A percentile compares a stretch with the other conserved stretches of the same genome.
phyloP scores from a whole-genome alignment of 1,140 invertebrate species.

The Neoseiulus cucumeris region DNA sequence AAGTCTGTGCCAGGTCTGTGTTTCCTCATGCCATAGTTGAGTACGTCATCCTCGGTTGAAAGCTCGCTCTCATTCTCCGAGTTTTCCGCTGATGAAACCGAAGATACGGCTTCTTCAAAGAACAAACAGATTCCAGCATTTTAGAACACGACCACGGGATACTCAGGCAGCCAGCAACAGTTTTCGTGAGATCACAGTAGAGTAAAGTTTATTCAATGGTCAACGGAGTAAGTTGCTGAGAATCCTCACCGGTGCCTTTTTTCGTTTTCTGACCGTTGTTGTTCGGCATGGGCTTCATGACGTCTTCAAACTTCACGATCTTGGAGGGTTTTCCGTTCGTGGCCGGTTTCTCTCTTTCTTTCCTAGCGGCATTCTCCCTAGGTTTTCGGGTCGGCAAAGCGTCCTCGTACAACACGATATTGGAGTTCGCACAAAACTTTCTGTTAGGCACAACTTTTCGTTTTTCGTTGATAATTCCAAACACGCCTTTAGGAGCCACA shows the following conservation, averaged over 20 bases:
- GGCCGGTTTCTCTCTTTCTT: not conserved
- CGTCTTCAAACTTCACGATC: slow-evolving; percentile 2
- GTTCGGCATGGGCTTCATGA: slow-evolving; percentile 1
- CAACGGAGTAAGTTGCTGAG: too few relatives aligned
- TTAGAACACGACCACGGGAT: too few relatives aligned
- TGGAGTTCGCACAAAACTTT: not conserved
- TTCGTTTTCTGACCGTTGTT: not conserved
- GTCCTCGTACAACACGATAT: not conserved
- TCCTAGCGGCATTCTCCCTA: not conserved
- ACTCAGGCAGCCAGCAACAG: too few relatives aligned
- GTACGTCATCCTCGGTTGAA: not conserved
- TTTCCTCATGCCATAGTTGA: not conserved
- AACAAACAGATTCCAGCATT: too few relatives aligned
- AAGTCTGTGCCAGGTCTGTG: not conserved
- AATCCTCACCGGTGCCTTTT: not conserved
- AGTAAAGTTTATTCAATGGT: too few relatives aligned
- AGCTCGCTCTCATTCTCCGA: not conserved
- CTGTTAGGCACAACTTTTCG: not conserved
- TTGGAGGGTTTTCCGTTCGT: not conserved
- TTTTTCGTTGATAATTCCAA: not conserved
- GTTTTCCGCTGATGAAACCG: not conserved
- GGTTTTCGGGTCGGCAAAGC: not conserved
- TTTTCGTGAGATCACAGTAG: too few relatives aligned
- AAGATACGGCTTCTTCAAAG: not conserved
- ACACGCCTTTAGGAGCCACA: not conserved